phyloP scores from a whole-genome alignment of 2,888 invertebrate species.

The Holacanthella duospinosa region DNA sequence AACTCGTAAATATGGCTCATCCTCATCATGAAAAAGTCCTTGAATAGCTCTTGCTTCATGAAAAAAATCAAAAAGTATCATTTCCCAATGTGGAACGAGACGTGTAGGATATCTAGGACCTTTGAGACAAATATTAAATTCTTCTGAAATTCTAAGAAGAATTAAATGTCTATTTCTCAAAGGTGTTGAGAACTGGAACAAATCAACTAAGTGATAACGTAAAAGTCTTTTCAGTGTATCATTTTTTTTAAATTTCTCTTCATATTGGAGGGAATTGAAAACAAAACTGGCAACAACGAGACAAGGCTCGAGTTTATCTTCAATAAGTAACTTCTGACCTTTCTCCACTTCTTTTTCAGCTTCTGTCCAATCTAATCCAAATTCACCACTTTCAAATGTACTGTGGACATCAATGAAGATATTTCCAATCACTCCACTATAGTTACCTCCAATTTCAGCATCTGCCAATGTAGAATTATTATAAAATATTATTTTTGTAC shows the following conservation, averaged over 20 bases:
- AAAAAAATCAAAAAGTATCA: constrained; percentile 34
- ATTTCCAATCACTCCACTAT: not conserved
- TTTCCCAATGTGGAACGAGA: constrained; percentile 30
- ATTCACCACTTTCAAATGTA: not conserved
- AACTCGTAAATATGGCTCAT: constrained; percentile 16
- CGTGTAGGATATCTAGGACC: constrained; percentile 20
- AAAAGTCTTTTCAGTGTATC: not conserved
- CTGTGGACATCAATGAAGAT: constrained; percentile 1
- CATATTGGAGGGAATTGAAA: constrained; percentile 12
- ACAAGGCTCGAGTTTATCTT: constrained; percentile 21
- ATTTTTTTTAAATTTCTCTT: not conserved
- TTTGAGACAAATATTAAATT: constrained; percentile 18
- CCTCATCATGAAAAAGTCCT: constrained; percentile 13
- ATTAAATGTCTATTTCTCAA: constrained; percentile 25
- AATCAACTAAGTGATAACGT: constrained; percentile 12
- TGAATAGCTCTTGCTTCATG: constrained; percentile 27
- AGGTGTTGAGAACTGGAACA: constrained; percentile 28
- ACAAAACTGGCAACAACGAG: constrained; percentile 27
- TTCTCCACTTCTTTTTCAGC: not conserved
- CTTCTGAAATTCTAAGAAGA: constrained; percentile 23
- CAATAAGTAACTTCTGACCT: not conserved
- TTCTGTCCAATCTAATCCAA: not conserved
- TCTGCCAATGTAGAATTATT: constrained; percentile 14
- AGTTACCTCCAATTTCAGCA: not conserved
- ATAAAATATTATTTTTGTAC: constrained; percentile 23